These are phyloP conservation scores for Acheta domesticus DNA, from an alignment of 2,888 invertebrate species.

Conservation along the genomic window DNA sequence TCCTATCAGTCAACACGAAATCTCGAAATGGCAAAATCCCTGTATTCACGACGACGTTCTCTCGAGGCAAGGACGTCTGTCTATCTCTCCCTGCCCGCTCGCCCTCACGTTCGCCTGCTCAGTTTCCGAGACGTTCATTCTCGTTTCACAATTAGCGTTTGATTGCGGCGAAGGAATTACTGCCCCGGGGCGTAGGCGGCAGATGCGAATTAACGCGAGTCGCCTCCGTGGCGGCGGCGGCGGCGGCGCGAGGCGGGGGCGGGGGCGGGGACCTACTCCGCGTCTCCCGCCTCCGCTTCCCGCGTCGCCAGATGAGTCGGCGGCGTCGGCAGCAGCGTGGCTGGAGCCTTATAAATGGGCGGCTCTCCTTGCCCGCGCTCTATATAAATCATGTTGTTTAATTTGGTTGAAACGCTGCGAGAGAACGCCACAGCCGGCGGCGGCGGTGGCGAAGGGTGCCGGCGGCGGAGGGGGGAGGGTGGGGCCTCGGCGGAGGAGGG, in stretches of 20 bases:
- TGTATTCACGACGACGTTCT: too few species aligned
- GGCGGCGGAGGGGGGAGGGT: not conserved
- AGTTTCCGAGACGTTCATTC: not conserved
- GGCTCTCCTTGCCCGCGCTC: constrained; percentile 7
- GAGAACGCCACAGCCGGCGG: not conserved
- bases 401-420: not conserved
- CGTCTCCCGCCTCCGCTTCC: not conserved
- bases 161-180: not conserved
- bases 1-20: too few species aligned
- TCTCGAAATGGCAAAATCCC: too few species aligned
- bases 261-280: not conserved
- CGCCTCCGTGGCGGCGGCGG: not conserved
- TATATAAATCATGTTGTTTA: constrained; percentile 18
- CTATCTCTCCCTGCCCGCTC: too few species aligned
- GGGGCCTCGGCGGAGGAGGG: not conserved
- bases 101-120: not conserved
- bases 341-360: constrained; percentile 18
- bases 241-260: not conserved
- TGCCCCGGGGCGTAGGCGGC: not conserved
- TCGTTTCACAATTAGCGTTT: constrained; percentile 18
- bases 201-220: not conserved
- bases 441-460: not conserved
- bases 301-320: not conserved
- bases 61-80: too few species aligned
- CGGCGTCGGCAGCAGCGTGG: not conserved